Evolutionary conservation across 2,113 vertebrate species (phyloP).

Genomic region (Syrmaticus mikado): DNA sequence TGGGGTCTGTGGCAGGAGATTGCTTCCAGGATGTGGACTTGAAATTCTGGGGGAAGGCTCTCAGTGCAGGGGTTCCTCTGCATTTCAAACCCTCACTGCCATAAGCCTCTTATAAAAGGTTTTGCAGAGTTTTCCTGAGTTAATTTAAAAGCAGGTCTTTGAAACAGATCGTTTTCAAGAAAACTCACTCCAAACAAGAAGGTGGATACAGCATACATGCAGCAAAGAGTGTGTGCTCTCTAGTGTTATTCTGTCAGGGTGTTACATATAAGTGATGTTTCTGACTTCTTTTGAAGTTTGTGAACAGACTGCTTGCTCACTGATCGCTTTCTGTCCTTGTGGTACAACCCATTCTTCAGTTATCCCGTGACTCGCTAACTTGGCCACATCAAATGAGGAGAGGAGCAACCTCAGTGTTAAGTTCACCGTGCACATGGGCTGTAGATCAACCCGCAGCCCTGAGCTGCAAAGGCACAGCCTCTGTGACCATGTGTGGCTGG

Average conservation of each 20-base stretch:
- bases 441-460: neutral
- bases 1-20: neutral
- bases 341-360: neutral
- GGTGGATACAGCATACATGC: neutral
- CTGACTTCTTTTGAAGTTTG: neutral
- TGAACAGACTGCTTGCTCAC: neutral
- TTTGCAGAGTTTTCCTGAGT: neutral
- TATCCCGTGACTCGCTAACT: neutral
- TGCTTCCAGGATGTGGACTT: neutral
- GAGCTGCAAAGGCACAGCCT: neutral
- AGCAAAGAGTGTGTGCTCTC: neutral
- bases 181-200: neutral
- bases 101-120: neutral
- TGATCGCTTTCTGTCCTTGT: neutral
- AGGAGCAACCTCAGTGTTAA: neutral
- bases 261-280: neutral
- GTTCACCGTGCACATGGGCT: slow-evolving; percentile 5
- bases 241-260: neutral
- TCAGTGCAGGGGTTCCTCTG: neutral
- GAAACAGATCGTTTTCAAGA: neutral
- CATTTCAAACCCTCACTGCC: neutral
- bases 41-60: neutral
- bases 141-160: neutral
- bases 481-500: neutral
- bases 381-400: neutral